Evolutionary conservation across 2,113 vertebrate genomes (phyloP), one percentile per base, ranked within the genome.

Genomic region (Xiphophorus maculatus): DNA sequence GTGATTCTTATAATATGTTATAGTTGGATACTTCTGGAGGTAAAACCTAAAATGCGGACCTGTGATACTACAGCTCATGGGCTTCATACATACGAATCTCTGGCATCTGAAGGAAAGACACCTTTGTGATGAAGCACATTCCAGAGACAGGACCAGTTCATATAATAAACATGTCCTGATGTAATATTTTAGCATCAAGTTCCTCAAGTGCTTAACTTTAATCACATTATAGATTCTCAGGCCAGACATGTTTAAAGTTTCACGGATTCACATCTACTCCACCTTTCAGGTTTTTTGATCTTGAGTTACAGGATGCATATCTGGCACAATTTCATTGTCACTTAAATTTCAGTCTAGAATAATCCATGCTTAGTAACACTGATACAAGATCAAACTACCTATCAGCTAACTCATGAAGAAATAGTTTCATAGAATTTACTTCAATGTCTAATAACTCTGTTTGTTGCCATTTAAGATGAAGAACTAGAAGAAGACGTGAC

Each of bases 401-500:
- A 25, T 22, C 19, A 22, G 15, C 48, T 54, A 19, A 9, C 48
- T 22, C 7, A 22, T 54, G 22, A 54, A 54, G 17, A 54, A 54
- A 54, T 11, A 37, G 35, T 37, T 37, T 37, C 10, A 37, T 37
- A 11, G 35, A 37, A 25, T 71, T 7, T 51, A 17, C 29, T 4
- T n/a, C 17, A 14, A 29, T 27, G 25, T 27, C 14, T 15, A 40
- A 27, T 67, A n/a, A 9, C 17, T 27, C 66, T n/a, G 37, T 70
- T 37, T 85, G 37, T 44, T 29, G 25, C 88, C 3, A 51, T 15
- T 29, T 66, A 44, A 97, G 96, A 95, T 64, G 85, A 91, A 5
- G 28, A 95, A 37, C 84, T 88, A 63, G 95, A 96, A 13, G 81
- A 91, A 80, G 95, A 96, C 13, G 17, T 93, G 37, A 69, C 93